These are phyloP conservation scores for Bos javanicus DNA, from an alignment of 2,113 vertebrate genomes.

Conservation along the genomic window DNA sequence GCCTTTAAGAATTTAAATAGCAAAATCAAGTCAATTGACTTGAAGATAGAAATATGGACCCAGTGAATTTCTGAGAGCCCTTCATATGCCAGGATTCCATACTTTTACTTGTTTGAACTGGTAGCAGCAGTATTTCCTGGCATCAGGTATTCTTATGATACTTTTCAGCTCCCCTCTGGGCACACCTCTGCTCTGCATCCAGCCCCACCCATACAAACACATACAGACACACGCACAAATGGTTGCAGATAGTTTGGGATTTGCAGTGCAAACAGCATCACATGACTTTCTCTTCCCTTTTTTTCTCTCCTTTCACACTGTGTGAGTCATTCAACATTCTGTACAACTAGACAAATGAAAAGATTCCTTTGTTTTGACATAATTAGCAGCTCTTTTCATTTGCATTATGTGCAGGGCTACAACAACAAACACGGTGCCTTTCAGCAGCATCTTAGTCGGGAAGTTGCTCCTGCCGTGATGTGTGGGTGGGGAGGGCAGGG, in stretches of 20 bases:
- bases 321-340: constrained; percentile 37
- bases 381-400: constrained; percentile 63
- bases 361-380: constrained; percentile 65
- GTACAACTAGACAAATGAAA: constrained; percentile 64
- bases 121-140: neutral
- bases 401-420: constrained; percentile 60
- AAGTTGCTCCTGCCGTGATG: constrained; percentile 79
- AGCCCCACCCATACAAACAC: neutral
- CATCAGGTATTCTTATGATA: neutral
- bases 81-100: neutral
- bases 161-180: neutral
- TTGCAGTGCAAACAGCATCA: neutral
- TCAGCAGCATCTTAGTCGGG: constrained; percentile 78
- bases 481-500: constrained; percentile 73
- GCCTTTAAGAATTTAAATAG: neutral
- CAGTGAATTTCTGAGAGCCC: neutral
- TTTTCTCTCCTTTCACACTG: neutral
- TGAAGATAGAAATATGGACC: neutral
- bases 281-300: neutral
- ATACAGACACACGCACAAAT: neutral
- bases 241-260: neutral
- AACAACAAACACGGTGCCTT: constrained; percentile 76
- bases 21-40: neutral
- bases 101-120: neutral
- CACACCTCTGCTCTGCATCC: neutral